These are phyloP conservation scores for Mythimna impura DNA, from an alignment of 2,888 invertebrate species.

Conservation along the genomic window DNA sequence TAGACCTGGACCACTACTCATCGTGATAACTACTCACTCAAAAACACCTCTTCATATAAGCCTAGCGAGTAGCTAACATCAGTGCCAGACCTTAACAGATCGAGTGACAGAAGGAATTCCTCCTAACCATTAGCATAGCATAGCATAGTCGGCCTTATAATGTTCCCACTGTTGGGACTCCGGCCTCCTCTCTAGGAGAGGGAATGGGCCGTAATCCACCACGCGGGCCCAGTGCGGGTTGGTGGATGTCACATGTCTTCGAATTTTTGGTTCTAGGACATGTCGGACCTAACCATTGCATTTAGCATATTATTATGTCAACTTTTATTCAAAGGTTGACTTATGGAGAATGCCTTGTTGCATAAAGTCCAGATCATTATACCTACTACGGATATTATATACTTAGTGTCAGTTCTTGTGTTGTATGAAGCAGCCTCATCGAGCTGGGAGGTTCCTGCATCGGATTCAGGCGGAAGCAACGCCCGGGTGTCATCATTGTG, in stretches of 20 bases:
- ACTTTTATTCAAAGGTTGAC: neutral
- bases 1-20: slow-evolving; percentile 63
- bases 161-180: too few species aligned
- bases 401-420: neutral
- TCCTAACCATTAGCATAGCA: neutral
- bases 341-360: neutral
- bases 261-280: too few species aligned
- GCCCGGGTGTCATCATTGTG: too few species aligned
- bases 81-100: neutral
- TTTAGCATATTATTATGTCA: neutral
- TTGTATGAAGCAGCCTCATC: slow-evolving; percentile 10
- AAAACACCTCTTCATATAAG: slow-evolving; percentile 3
- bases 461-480: too few species aligned
- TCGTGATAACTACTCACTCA: neutral
- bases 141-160: too few species aligned
- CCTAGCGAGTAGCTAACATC: neutral
- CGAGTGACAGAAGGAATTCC: neutral
- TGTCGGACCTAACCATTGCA: neutral
- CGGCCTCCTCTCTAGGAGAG: too few species aligned
- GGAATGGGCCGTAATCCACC: too few species aligned
- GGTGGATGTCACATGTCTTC: too few species aligned
- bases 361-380: neutral
- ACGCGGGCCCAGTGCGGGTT: too few species aligned
- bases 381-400: neutral
- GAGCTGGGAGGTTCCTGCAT: too few species aligned